Base-by-base conservation (phyloP, 2,113 vertebrate species). In the Rhinoderma darwinii region DNA sequence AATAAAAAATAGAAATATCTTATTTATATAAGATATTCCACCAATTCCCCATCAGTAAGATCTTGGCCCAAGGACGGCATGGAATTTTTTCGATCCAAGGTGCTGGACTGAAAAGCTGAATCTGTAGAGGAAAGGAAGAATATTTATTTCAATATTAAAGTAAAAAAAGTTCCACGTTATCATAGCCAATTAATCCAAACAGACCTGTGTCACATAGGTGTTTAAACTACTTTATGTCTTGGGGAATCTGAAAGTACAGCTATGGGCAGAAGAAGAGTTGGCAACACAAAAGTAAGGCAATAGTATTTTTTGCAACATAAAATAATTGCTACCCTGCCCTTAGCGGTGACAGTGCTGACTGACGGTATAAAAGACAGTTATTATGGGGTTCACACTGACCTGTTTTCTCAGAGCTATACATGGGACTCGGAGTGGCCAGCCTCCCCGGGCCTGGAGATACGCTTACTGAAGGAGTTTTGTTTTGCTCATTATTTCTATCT, bases 11-110 rank as follows among this genome's bases (percentile, higher is more conserved):
- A 30, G n/a, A 78, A 43, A 22, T 68, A 39, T 63, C 79, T 82
- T 43, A 56, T 89, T 95, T 90, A 96, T 92, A 96, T 96, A 91
- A 96, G 95, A 94, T 95, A 95, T 92, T 96, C 95, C 91, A 96
- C 95, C 93, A 96, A 92, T 90, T 96, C 95, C 61, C 92, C 92
- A 82, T 96, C 94, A 73, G 93, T 92, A 89, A 92, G 90, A 89
- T 96, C 95, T 90, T 95, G 95, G 89, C 92, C 92, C 91, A 94
- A 56, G 74, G 90, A 89, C 39, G 78, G 94, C 91, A 92, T 83
- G 72, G 94, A 90, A 81, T 91, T 87, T 93, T 95, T 95, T 90
- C 94, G 93, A 92, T 96, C 94, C 84, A 95, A 92, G 85, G 94
- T 93, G 90, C 70, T 95, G 91, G 93, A 92, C 89, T 94, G 94